These are phyloP conservation scores for Cerastis leucographa DNA, from an alignment of 2,888 invertebrate species.

Conservation along the genomic window DNA sequence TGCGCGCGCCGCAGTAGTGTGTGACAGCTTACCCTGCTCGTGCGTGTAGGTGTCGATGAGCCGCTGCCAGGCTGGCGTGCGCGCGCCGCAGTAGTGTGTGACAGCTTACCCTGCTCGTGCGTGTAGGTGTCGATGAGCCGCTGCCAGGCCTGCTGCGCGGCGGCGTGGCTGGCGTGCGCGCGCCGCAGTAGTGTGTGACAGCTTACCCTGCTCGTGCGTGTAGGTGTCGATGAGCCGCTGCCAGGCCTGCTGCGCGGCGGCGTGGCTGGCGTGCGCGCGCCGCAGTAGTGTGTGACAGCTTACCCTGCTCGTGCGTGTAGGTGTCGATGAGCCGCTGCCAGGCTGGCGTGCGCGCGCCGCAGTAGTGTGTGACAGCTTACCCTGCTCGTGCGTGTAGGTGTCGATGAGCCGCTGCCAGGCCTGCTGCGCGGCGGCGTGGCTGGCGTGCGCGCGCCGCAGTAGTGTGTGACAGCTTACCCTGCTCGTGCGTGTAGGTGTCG, in stretches of 20 bases:
- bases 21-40: conserved; percentile 86
- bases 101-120: conserved; percentile 91
- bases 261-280: conserved; percentile 92
- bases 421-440: conserved; percentile 91
- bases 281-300: conserved; percentile 90
- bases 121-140: conserved; percentile 93
- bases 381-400: conserved; percentile 93
- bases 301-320: conserved; percentile 93
- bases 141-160: conserved; percentile 92
- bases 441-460: conserved; percentile 93
- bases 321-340: conserved; percentile 93
- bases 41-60: conserved; percentile 94
- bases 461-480: conserved; percentile 71
- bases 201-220: conserved; percentile 92
- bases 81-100: conserved; percentile 92
- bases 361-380: conserved; percentile 83
- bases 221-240: conserved; percentile 92
- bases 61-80: conserved; percentile 93
- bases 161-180: conserved; percentile 91
- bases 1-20: conserved; percentile 93
- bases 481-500: conserved; percentile 94
- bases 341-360: conserved; percentile 92
- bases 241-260: conserved; percentile 92
- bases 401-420: conserved; percentile 93
- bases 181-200: conserved; percentile 91